Base-by-base conservation (phyloP, 2,113 vertebrate species). In the Oncorhynchus tshawytscha region DNA sequence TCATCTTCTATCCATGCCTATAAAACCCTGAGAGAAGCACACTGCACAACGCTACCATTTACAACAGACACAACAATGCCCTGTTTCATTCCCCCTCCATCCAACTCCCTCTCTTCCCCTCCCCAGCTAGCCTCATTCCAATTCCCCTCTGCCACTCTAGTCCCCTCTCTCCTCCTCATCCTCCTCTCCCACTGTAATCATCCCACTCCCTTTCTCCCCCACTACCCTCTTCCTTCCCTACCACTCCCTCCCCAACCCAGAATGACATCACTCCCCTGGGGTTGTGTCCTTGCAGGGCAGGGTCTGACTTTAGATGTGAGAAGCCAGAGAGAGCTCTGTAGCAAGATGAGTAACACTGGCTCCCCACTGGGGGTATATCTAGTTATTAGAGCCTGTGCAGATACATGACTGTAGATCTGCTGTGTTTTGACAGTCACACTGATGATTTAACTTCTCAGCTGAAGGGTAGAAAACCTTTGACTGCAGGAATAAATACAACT, bases 401-500 rank as follows among this genome's bases (percentile, higher is more conserved):
- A 75, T n/a, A 60, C 59, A 12, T 45, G 39, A 70, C 67, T 64
- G 67, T 76, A 45, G 60, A 72, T 67, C 57, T 15, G 54, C 29
- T 18, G 68, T 76, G 65, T 64, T 76, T 66, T 76, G 74, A 69
- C 65, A 70, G 51, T 66, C 60, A 11, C 5, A 4, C 15, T 3
- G 34, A 48, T 67, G 78, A 75, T 67, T 49, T 49, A 71, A 48
- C 27, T 49, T 71, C 29, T 71, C 51, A 29, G 70, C 70, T 72
- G 34, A 76, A 48, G 70, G 74, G 66, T 68, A 59, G 27, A 29
- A 70, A 57, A 74, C 54, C 71, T 16, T 70, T 74, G 78, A 74
- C 73, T 67, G 73, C 24, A 39, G 31, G 60, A 11, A 70, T 76
- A 80, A 76, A 71, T 62, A 72, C 68, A 67, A 31, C 85, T 70